Evolutionary conservation across 2,113 vertebrate species (phyloP), one percentile per base, ranked within the genome.

Genomic region (Chrysemys picta): DNA sequence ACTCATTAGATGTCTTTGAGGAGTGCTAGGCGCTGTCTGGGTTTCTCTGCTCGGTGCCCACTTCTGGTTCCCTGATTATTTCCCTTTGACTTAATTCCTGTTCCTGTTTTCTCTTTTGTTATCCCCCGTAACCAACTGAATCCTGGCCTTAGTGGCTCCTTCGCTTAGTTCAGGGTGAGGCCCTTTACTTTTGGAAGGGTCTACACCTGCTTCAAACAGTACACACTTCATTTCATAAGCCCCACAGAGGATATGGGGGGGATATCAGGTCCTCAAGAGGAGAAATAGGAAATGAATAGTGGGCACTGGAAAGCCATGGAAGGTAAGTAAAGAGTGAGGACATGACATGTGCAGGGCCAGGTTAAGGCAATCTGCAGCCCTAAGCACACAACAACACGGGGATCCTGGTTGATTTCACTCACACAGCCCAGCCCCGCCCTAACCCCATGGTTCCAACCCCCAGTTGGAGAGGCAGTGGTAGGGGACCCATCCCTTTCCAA

Each of bases 381-480:
- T 65, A 65, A 7, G 6, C 31, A 35, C 29, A 65, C 6, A 65
- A 59, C 27, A 59, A 35, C 25, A 57, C 27, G 29, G 59, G 31
- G 29, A 17, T 65, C 59, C 59, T 65, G 31, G 29, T 35, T 35
- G 59, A 29, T 65, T 65, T 35, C 59, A 65, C 31, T 65, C 31
- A 8, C 14, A 35, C 59, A 62, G 12, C 59, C 31, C 31, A 57
- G 25, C 25, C 25, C 56, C 42, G 42, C 42, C 42, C 56, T 57
- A 27, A 57, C 10, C 56, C 25, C 10, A 57, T 27, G 25, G 25
- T 27, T 57, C 56, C 25, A 65, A 38, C 24, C 91, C 54, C 82
- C 76, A 88, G 24, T 69, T 69, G 59, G n/a, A 93, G 81, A 0
- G 0, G 52, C 21, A 57, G 38, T 1, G 2, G 82, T 17, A 2